A percentile compares a stretch with the other conserved stretches of the same genome.
Evolutionary conservation across 2,113 vertebrate species (phyloP).

Genomic region (Propithecus coquereli): DNA sequence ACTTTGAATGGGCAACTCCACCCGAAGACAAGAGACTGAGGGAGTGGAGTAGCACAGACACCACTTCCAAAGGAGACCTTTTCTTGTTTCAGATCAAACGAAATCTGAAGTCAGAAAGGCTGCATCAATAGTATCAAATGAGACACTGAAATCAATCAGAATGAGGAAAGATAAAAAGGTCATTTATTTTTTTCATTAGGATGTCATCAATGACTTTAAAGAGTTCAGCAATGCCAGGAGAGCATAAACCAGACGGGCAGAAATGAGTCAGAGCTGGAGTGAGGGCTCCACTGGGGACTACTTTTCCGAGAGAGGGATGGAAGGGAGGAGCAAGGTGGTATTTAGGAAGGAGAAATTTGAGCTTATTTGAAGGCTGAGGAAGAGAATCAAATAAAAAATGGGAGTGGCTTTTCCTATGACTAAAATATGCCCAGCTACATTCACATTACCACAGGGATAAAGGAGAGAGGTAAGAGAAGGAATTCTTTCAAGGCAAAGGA

Average conservation of each 20-base stretch:
- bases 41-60: neutral
- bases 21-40: neutral
- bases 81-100: neutral
- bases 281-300: neutral
- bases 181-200: neutral
- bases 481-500: neutral
- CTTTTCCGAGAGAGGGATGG: neutral
- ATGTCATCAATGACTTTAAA: neutral
- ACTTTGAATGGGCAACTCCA: neutral
- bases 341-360: neutral
- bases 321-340: neutral
- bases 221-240: neutral
- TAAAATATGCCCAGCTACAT: neutral
- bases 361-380: neutral
- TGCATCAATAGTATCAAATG: neutral
- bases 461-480: neutral
- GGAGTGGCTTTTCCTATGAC: neutral
- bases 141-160: neutral
- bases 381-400: neutral
- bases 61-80: neutral
- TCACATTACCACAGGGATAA: neutral
- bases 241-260: neutral
- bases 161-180: neutral
- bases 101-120: neutral
- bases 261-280: neutral